Evolutionary conservation across 2,888 invertebrate genomes (phyloP), one percentile per base, ranked within the genome.

Genomic region (Kuschelorhynchus macadamiae): DNA sequence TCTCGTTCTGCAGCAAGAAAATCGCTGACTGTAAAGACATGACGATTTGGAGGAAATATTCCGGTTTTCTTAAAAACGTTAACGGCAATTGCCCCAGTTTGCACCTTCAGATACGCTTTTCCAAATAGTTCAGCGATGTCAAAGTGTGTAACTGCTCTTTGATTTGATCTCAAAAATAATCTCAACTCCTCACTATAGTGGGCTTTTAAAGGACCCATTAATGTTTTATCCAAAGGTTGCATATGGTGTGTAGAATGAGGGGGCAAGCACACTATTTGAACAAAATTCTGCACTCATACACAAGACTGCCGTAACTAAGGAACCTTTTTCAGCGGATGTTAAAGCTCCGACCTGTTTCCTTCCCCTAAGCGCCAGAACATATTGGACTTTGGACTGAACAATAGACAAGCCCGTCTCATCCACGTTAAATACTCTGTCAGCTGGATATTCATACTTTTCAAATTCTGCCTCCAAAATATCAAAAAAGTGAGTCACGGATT

Each of bases 331-430:
- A 0, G 55, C 61, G 12, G 56, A 42, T 14, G 52, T 42, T 52
- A 63, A 21, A 9, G 67, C 42, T 17, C 57, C 55, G 4, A 61
- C 33, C 12, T 57, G 65, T 11, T 32, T 36, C 25, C 17, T 57
- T 11, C 57, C 60, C 25, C 53, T 61, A 20, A 36, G 20, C 1
- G 9, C 18, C 25, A 66, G 32, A 21, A 60, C 53, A 18, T 53
- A 8, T 42, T 50, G 11, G 44, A 60, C 16, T 62, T 72, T 33
- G 8, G 36, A 33, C 39, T 76, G 79, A 7, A 81, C 79, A n/a
- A 77, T 74, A 32, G 77, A 70, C 8, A 83, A 66, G 8, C 81
- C 81, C n/a, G 78, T 80, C 71, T 81, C 81, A 61, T 81, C 79
- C 0, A 80, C 77, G 64, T 80, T 82, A 56, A 60, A 64, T 1